These are phyloP conservation scores for Simalia tracyae DNA, from an alignment of 2,797 vertebrate genomes.

Conservation along the genomic window DNA sequence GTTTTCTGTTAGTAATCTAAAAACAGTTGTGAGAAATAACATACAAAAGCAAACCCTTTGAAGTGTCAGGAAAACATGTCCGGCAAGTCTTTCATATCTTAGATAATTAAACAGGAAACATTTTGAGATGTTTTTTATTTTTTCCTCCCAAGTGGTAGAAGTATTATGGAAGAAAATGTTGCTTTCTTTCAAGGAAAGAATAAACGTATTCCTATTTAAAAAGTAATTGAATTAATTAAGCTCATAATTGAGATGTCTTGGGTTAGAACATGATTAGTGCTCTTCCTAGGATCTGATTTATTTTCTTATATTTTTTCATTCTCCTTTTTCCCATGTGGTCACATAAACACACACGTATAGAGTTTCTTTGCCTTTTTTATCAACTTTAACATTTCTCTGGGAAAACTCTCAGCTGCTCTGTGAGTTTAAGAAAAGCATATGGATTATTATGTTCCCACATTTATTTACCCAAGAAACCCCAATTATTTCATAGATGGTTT, in stretches of 20 bases:
- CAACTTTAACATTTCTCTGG: neutral
- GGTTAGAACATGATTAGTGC: neutral
- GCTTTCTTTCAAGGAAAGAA: neutral
- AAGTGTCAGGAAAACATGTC: neutral
- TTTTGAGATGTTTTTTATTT: neutral
- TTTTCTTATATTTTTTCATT: neutral
- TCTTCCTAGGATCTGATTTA: neutral
- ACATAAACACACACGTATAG: neutral
- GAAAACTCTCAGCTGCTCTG: neutral
- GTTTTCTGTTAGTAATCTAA: neutral
- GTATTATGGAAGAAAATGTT: neutral
- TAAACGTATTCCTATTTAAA: neutral
- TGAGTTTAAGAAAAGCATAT: neutral
- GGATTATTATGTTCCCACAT: neutral
- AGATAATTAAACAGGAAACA: neutral
- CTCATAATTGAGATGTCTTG: neutral
- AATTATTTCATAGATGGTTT: constrained; percentile 17
- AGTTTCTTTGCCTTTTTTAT: neutral
- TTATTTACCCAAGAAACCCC: constrained; percentile 3
- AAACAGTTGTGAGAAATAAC: neutral
- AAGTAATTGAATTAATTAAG: neutral
- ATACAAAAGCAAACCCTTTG: neutral
- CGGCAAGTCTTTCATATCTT: neutral
- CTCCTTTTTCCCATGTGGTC: neutral
- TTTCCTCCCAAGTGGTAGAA: neutral